Evolutionary conservation across 2,797 vertebrate species (phyloP).

Genomic region (Oophaga sylvatica): DNA sequence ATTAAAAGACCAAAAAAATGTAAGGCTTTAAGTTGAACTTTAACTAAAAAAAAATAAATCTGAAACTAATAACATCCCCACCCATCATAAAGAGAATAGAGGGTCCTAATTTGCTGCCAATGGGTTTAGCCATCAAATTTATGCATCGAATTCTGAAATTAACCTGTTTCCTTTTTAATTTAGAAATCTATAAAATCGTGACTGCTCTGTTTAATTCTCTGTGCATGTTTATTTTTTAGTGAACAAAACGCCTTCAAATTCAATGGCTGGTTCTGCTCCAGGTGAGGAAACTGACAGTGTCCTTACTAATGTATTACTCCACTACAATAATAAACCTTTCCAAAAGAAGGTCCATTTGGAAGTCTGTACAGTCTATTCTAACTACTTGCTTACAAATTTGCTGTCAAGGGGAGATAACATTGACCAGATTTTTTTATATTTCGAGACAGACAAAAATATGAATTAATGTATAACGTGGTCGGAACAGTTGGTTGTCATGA

Average conservation of each 20-base stretch:
- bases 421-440: slow-evolving; percentile 44
- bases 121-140: slow-evolving; percentile 1
- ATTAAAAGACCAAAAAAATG: background rate
- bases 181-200: slow-evolving; percentile 11
- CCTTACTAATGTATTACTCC: slow-evolving; percentile 63
- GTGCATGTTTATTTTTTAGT: slow-evolving; percentile 63
- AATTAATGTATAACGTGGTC: slow-evolving; percentile 2
- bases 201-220: slow-evolving; percentile 57
- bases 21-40: background rate
- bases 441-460: slow-evolving; percentile 18
- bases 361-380: slow-evolving; percentile 54
- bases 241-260: slow-evolving; percentile 63
- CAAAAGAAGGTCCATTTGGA: slow-evolving; percentile 49
- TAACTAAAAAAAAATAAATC: background rate
- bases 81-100: background rate
- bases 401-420: slow-evolving; percentile 49
- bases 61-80: background rate
- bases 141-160: slow-evolving; percentile 13
- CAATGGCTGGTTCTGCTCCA: slow-evolving; percentile 62
- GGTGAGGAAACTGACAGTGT: slow-evolving; percentile 62
- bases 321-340: slow-evolving; percentile 60
- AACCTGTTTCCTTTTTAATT: slow-evolving; percentile 40
- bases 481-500: slow-evolving; percentile 40
- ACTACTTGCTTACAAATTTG: slow-evolving; percentile 57
- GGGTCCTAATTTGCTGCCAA: background rate